These are phyloP conservation scores for Adineta ricciae DNA, from an alignment of 2,888 invertebrate species.

Conservation along the genomic window DNA sequence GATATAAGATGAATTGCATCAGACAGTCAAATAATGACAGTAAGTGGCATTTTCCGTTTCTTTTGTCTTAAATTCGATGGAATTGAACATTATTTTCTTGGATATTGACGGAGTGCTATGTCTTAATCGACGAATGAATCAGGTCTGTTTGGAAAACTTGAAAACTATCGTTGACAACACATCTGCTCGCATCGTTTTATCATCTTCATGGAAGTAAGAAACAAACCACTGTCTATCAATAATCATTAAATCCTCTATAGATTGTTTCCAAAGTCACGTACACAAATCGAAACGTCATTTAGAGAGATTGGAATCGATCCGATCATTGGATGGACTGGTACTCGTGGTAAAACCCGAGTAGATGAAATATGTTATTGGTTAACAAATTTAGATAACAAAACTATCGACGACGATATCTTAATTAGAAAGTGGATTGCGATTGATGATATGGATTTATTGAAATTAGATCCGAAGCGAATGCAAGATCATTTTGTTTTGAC, in stretches of 20 bases:
- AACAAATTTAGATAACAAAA: neutral
- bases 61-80: neutral
- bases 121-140: neutral
- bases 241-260: no score
- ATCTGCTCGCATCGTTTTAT: neutral
- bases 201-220: neutral
- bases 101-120: slow-evolving; percentile 19
- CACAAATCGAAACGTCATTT: neutral
- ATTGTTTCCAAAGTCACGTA: slow-evolving; percentile 12
- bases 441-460: slow-evolving; percentile 16
- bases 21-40: no score
- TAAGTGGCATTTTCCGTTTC: no score
- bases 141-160: neutral
- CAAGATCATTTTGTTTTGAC: slow-evolving; percentile 2
- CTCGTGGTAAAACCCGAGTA: neutral
- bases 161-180: neutral
- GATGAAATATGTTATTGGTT: slow-evolving; percentile 10
- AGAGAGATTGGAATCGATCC: neutral
- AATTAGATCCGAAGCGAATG: neutral
- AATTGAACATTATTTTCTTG: neutral
- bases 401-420: neutral
- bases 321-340: neutral
- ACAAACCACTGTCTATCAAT: no score
- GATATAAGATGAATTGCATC: no score
- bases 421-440: slow-evolving; percentile 2